These are phyloP conservation scores for Drosophila mercatorum DNA, from an alignment of 2,888 invertebrate genomes.

Conservation along the genomic window DNA sequence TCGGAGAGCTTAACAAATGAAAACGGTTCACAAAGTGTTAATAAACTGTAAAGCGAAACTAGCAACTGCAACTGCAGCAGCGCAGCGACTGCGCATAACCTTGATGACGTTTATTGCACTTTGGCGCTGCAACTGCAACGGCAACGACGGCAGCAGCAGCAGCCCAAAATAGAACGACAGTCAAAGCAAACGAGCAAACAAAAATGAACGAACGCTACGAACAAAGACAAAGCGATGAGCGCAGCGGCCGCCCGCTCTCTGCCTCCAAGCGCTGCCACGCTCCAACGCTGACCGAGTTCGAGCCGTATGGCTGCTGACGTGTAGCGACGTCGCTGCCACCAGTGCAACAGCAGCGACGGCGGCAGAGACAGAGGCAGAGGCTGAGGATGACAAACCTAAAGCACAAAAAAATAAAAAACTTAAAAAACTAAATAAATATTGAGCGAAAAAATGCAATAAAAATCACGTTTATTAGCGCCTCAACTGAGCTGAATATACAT, in stretches of 20 bases:
- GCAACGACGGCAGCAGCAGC: constrained; percentile 23
- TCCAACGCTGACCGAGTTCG: constrained; percentile 64
- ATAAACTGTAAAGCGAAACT: constrained; percentile 57
- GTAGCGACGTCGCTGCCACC: constrained; percentile 39
- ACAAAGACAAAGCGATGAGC: constrained; percentile 63
- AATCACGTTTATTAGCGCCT: constrained; percentile 45
- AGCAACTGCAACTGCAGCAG: constrained; percentile 35
- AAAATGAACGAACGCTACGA: constrained; percentile 55
- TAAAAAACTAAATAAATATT: background rate
- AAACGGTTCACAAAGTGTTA: constrained; percentile 58
- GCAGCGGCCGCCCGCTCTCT: constrained; percentile 29
- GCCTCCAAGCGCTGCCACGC: constrained; percentile 42
- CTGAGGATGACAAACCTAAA: constrained; percentile 48
- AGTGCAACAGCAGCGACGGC: constrained; percentile 12
- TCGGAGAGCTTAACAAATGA: constrained; percentile 28
- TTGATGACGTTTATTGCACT: constrained; percentile 84
- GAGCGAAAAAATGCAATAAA: constrained; percentile 21
- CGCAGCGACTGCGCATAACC: constrained; percentile 71
- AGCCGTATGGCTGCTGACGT: constrained; percentile 55
- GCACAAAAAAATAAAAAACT: constrained; percentile 7
- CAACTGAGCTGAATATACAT: constrained; percentile 41
- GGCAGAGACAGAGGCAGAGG: constrained; percentile 10
- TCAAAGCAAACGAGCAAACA: constrained; percentile 57
- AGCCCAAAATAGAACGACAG: constrained; percentile 74
- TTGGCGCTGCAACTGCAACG: constrained; percentile 62